phyloP scores from a whole-genome alignment of 2,797 vertebrate species.

The Pyrrhura leucotis region DNA sequence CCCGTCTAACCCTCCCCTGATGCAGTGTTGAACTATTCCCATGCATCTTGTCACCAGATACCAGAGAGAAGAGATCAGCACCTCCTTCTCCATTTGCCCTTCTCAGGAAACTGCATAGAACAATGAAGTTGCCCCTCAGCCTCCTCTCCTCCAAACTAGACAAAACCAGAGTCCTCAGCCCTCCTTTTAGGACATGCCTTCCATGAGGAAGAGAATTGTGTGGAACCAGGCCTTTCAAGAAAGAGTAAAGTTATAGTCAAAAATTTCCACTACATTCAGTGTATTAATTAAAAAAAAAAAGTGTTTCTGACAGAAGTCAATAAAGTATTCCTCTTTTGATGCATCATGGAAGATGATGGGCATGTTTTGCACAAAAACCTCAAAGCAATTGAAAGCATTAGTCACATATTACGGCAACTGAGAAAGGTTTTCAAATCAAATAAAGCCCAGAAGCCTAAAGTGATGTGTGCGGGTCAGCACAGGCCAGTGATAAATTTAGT shows the following conservation, averaged over 20 bases:
- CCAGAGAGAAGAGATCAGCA: not conserved
- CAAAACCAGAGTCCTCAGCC: not conserved
- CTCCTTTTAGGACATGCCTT: not conserved
- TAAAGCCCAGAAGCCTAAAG: not conserved
- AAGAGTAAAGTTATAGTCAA: not conserved
- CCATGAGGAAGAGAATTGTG: not conserved
- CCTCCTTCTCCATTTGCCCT: fast-evolving
- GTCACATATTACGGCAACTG: not conserved
- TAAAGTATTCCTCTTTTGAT: not conserved
- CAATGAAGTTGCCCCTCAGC: fast-evolving
- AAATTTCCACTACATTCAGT: not conserved
- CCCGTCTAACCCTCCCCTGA: fast-evolving
- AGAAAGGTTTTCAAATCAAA: conserved; percentile 17
- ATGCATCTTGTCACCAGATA: fast-evolving
- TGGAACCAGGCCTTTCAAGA: not conserved
- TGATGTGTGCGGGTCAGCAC: not conserved
- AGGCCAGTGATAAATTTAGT: not conserved
- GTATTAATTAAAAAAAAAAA: not conserved
- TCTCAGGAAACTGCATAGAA: not conserved
- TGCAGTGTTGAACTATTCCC: not conserved
- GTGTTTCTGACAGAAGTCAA: not conserved
- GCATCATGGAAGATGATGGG: not conserved
- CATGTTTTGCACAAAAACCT: conserved; percentile 1
- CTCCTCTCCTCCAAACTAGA: not conserved
- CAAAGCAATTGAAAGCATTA: not conserved